Evolutionary conservation across 2,797 vertebrate genomes (phyloP).

Genomic region (Cygnus olor): DNA sequence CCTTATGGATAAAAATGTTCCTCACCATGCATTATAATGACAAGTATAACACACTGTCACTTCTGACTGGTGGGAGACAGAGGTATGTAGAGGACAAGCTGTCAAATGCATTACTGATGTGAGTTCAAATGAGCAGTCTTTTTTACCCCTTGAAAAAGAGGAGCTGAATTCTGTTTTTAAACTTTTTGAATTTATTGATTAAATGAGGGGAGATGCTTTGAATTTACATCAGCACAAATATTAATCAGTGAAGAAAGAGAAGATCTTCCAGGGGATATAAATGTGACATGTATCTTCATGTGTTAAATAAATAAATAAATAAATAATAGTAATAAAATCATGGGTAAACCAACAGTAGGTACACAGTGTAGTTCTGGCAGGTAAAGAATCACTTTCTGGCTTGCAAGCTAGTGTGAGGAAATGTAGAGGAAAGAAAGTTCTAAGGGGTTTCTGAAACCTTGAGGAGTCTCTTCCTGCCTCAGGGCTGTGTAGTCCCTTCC

Average conservation of each 20-base stretch:
- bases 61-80: not conserved
- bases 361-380: not conserved
- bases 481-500: not conserved
- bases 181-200: not conserved
- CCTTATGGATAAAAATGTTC: not conserved
- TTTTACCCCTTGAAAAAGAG: not conserved
- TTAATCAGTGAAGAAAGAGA: not conserved
- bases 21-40: not conserved
- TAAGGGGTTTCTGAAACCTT: not conserved
- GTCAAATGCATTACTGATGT: not conserved
- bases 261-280: not conserved
- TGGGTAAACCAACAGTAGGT: not conserved
- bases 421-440: not conserved
- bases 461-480: not conserved
- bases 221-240: not conserved
- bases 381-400: not conserved
- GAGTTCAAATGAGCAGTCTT: not conserved
- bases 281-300: not conserved
- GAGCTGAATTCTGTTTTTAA: not conserved
- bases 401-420: not conserved
- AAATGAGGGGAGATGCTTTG: not conserved
- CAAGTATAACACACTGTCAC: not conserved
- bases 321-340: not conserved
- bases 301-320: not conserved
- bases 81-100: not conserved